These are phyloP conservation scores for Harlomillsia oculata DNA, from an alignment of 1,140 invertebrate species.

Conservation along the genomic window DNA sequence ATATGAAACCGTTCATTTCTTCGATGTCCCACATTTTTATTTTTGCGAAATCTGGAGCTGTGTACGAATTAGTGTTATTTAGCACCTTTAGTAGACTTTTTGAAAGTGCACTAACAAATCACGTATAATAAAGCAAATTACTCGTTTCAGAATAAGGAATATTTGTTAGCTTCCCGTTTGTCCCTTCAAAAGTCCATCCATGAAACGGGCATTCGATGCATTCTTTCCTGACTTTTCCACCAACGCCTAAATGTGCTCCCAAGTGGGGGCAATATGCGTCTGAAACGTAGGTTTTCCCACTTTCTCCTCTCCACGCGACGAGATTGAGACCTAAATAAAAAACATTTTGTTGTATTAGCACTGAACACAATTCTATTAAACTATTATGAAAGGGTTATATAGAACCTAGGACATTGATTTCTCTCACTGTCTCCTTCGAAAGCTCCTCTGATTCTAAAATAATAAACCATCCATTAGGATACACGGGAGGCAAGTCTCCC, in stretches of 20 bases:
- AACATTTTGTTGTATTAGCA: neutral
- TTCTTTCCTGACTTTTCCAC: conserved; percentile 45
- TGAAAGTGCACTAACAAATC: neutral
- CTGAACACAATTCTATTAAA: neutral
- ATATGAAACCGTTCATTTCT: conserved; percentile 66
- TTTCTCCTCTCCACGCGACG: conserved; percentile 44
- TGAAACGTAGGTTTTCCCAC: conserved; percentile 43
- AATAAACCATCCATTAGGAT: conserved; percentile 52
- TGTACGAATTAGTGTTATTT: neutral
- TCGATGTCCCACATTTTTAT: conserved; percentile 55
- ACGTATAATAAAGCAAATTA: conserved; percentile 23
- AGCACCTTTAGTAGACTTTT: neutral
- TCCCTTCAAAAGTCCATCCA: conserved; percentile 49
- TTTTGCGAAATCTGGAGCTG: conserved; percentile 42
- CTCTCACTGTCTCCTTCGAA: conserved; percentile 7
- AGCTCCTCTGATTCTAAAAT: conserved; percentile 43
- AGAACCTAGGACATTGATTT: conserved; percentile 22
- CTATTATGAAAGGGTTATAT: neutral
- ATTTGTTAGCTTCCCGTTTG: conserved; percentile 45
- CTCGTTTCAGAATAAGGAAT: conserved; percentile 48
- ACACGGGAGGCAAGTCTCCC: conserved; percentile 44
- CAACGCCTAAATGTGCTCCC: conserved; percentile 49
- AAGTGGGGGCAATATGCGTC: conserved; percentile 54
- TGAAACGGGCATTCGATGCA: conserved; percentile 54
- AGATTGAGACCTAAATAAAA: conserved; percentile 43